Evolutionary conservation across 2,797 vertebrate genomes (phyloP).

Genomic region (Helostoma temminkii): DNA sequence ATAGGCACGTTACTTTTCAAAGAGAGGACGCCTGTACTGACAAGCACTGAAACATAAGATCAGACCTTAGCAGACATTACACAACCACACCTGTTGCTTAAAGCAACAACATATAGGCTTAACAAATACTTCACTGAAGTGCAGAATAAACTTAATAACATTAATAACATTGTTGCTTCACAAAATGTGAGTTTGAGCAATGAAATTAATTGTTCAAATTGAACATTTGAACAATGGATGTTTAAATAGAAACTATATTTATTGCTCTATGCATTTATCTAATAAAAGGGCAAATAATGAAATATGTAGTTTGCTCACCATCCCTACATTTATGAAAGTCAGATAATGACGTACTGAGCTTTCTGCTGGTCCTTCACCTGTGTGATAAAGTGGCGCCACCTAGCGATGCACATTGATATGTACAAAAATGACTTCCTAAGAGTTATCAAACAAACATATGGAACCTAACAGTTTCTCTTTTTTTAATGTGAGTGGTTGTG

Average conservation of each 20-base stretch:
- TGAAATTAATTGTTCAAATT: too few species aligned
- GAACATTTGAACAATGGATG: constrained; percentile 34
- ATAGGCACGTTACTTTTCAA: constrained; percentile 22
- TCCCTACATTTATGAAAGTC: constrained; percentile 37
- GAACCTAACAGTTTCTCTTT: background rate
- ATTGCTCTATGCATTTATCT: constrained; percentile 13
- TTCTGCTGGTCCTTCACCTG: background rate
- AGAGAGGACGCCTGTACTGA: constrained; percentile 6
- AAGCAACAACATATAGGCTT: constrained; percentile 37
- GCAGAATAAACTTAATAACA: constrained; percentile 50
- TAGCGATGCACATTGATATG: constrained; percentile 16
- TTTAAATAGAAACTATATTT: constrained; percentile 35
- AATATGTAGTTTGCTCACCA: constrained; percentile 38
- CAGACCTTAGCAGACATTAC: constrained; percentile 27
- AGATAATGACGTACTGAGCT: constrained; percentile 16
- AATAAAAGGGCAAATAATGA: constrained; percentile 25
- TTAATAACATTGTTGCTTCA: background rate
- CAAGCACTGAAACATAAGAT: constrained; percentile 47
- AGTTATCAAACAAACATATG: background rate
- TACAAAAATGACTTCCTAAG: background rate
- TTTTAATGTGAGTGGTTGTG: background rate
- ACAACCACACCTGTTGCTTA: constrained; percentile 62
- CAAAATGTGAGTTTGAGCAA: constrained; percentile 18
- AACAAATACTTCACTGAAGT: constrained; percentile 25
- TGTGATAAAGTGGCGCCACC: constrained; percentile 33